phyloP scores from a whole-genome alignment of 2,888 invertebrate species.

The Phoenoteleia sp. region DNA sequence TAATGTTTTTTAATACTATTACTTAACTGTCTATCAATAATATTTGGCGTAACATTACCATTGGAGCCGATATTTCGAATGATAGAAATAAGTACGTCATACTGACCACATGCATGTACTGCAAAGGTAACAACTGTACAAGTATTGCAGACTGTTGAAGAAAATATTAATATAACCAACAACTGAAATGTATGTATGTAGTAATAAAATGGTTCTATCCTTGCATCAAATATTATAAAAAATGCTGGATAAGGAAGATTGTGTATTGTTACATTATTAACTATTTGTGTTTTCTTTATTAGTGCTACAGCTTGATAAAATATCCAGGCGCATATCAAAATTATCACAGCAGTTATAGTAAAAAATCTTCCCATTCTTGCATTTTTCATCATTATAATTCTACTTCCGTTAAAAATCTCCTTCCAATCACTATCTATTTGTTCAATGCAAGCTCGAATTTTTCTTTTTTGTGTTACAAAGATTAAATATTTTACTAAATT shows the following conservation, averaged over 20 bases:
- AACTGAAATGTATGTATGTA: not conserved
- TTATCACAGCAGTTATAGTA: not conserved
- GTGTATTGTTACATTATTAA: slow-evolving; percentile 5
- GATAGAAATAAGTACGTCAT: not conserved
- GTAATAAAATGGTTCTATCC: slow-evolving; percentile 1
- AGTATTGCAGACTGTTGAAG: slow-evolving; percentile 19
- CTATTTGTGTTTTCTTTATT: not conserved
- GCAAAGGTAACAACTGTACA: slow-evolving; percentile 28
- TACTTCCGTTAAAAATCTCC: not conserved
- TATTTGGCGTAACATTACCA: not conserved
- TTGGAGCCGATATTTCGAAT: not conserved
- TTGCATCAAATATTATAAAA: not conserved
- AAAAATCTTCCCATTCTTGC: slow-evolving; percentile 4
- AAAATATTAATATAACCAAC: not conserved
- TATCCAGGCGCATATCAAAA: not conserved
- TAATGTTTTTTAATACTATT: slow-evolving; percentile 33
- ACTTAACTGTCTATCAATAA: not conserved
- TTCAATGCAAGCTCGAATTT: not conserved
- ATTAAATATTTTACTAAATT: not conserved
- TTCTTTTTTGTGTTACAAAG: not conserved
- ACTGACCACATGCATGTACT: slow-evolving; percentile 31
- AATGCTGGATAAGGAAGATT: slow-evolving; percentile 8
- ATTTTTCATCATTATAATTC: not conserved
- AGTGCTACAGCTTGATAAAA: not conserved
- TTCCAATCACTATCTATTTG: not conserved